Evolutionary conservation across 1,140 invertebrate genomes (phyloP), one percentile per base, ranked within the genome.

Genomic region (Habropoda laboriosa): DNA sequence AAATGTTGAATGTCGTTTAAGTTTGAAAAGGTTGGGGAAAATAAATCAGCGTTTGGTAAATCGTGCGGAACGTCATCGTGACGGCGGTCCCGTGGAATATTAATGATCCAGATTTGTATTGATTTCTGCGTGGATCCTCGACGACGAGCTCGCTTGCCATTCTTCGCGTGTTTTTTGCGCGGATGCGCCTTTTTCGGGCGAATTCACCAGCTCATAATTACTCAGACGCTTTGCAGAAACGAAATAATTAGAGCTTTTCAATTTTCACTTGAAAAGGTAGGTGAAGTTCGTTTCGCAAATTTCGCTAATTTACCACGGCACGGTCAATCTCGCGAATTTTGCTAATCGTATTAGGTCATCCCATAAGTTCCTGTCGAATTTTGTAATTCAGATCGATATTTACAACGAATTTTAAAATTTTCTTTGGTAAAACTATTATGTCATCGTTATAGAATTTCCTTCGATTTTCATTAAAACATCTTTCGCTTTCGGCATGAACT

Each of bases 11-110:
- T 16, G 35, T 8, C 35, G 32, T 30, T 70, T 70, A 6, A 0
- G 24, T n/a, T 40, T 4, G 10, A 58, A 32, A 10, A n/a, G 38
- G 21, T 30, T 13, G 3, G 27, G 27, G 2, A n/a, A 6, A 58
- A 72, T 72, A 72, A 72, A 71, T 58, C 68, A 71, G 10, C 2
- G 38, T 8, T 21, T 58, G 35, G 38, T 45, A 60, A 72, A 72
- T 72, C 30, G 40, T 16, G n/a, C n/a, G 57, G 40, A 71, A 71
- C 18, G 53, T 27, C 18, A 27, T 47, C 32, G 1, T n/a, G 21
- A 12, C 2, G 38, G 12, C 12, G 27, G 55, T 60, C 10, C 7
- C 18, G 0, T 16, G 21, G 38, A 47, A 72, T 60, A 60, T 72
- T 47, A 72, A 72, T 35, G 40, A 60, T 60, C 7, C 13, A 35